A percentile compares a stretch with the other conserved stretches of the same genome.
Conservation (phyloP, 2,797 vertebrate genomes). For the Diglossa cyanea region DNA sequence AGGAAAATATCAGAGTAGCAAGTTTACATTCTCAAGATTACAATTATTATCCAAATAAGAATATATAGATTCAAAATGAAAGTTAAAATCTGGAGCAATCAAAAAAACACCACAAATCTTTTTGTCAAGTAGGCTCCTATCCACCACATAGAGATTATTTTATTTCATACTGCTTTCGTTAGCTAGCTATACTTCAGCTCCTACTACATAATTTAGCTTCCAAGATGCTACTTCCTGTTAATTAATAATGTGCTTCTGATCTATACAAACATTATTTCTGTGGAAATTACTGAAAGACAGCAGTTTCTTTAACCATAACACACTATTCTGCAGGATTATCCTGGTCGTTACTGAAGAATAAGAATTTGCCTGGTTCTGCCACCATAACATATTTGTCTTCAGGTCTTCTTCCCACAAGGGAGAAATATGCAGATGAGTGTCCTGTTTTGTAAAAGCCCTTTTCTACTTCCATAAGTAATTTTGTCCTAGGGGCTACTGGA, state of each 20-base stretch:
- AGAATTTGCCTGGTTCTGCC: background rate
- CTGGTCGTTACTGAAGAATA: background rate
- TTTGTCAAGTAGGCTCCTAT: background rate
- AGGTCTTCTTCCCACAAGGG: background rate
- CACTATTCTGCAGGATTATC: background rate
- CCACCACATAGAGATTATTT: background rate
- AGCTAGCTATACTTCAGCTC: background rate
- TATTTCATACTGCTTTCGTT: background rate
- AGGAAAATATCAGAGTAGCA: background rate
- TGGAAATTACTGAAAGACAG: background rate
- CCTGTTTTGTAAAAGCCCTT: background rate
- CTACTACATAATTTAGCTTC: background rate
- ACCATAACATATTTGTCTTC: background rate
- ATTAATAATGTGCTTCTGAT: slow-evolving; percentile 24
- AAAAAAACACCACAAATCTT: background rate
- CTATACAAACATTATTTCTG: slow-evolving; percentile 1
- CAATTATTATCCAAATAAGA: background rate
- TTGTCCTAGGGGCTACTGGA: background rate
- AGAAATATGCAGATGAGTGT: slow-evolving; percentile 24
- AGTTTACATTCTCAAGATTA: background rate
- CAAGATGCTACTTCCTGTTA: background rate
- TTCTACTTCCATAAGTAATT: background rate
- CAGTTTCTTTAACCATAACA: background rate
- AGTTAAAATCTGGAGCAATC: background rate
- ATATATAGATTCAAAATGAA: background rate